Conservation (phyloP, 2,113 vertebrate species). For the Carlito syrichta region DNA sequence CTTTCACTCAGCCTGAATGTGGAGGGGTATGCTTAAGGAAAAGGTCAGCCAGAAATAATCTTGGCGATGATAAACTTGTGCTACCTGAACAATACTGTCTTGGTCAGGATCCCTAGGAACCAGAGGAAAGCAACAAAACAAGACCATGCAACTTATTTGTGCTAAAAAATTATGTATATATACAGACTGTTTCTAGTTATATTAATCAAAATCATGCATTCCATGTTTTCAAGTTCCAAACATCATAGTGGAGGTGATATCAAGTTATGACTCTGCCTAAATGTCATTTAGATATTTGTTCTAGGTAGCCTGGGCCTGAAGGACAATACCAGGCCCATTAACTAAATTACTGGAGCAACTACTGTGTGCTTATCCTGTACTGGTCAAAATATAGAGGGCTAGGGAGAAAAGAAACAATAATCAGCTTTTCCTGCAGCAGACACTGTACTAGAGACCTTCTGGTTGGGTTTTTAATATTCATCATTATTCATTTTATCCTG, state of each 20-base stretch:
- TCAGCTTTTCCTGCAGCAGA: fast-evolving
- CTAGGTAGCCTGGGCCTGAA: neutral
- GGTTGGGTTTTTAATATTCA: neutral
- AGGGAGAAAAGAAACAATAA: neutral
- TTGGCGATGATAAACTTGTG: neutral
- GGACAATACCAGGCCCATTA: neutral
- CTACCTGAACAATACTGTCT: neutral
- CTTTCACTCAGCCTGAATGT: neutral
- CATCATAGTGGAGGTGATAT: neutral
- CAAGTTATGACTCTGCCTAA: neutral
- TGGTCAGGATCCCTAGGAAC: neutral
- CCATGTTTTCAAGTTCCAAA: neutral
- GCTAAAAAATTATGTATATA: neutral
- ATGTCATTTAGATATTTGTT: too few species aligned
- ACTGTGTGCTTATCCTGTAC: fast-evolving
- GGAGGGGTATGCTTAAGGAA: neutral
- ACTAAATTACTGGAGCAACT: fast-evolving
- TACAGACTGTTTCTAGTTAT: neutral
- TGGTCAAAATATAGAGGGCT: neutral
- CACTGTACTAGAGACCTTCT: neutral
- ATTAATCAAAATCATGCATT: neutral
- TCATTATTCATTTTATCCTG: neutral
- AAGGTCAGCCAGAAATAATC: neutral
- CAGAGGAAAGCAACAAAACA: neutral
- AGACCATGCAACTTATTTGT: neutral